phyloP scores from a whole-genome alignment of 2,113 vertebrate species.

The Podiceps cristatus region DNA sequence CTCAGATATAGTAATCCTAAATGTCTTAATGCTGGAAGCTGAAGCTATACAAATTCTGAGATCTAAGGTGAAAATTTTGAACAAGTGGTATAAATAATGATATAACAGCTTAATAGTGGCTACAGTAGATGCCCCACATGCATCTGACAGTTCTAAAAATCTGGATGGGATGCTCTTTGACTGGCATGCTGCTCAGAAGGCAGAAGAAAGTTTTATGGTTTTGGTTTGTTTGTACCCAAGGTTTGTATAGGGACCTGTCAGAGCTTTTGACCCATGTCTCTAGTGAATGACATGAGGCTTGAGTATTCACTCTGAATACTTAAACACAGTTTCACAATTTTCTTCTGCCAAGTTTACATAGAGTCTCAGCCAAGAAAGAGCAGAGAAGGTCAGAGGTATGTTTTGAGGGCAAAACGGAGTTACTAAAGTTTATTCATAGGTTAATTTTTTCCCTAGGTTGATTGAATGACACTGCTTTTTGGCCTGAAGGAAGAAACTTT shows the following conservation, averaged over 20 bases:
- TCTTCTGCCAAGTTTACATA: background rate
- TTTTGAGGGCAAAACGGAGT: background rate
- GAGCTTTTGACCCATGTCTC: background rate
- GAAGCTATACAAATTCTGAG: background rate
- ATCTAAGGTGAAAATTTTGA: background rate
- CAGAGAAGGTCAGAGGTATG: background rate
- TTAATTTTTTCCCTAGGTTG: background rate
- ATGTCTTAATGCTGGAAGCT: background rate
- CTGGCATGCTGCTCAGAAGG: background rate
- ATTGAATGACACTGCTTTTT: background rate
- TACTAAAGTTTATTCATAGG: background rate
- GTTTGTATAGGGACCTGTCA: background rate
- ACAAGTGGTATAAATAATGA: accelerated
- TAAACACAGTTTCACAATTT: background rate
- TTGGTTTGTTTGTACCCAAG: background rate
- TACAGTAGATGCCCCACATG: background rate
- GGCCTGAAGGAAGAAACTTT: background rate
- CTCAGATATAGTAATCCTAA: background rate
- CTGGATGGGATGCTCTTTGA: no score
- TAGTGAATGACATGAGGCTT: background rate
- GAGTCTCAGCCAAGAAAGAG: background rate
- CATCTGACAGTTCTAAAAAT: background rate
- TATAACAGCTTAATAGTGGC: background rate
- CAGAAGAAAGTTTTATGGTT: background rate
- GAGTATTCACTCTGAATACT: background rate